Conservation (phyloP, 2,113 vertebrate species). For the Chunga burmeisteri region DNA sequence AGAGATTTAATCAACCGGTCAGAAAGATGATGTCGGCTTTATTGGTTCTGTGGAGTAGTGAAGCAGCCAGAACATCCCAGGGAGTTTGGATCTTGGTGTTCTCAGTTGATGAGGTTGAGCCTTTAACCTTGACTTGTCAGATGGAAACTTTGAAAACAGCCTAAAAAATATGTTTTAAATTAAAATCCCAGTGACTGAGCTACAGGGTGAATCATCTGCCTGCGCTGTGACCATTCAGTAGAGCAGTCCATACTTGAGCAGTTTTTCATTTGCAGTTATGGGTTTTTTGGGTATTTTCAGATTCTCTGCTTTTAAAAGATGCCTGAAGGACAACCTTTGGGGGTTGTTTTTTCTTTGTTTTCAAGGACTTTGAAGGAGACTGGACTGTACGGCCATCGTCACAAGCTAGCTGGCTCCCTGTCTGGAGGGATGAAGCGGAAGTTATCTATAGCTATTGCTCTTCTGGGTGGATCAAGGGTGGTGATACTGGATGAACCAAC, state of each 20-base stretch:
- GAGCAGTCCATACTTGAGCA: not conserved
- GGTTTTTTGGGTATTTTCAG: not conserved
- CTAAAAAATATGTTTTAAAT: not conserved
- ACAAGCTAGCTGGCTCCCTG: constrained; percentile 89
- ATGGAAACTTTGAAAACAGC: constrained; percentile 19
- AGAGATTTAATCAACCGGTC: constrained; percentile 35
- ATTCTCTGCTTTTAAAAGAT: not conserved
- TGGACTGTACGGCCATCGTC: constrained; percentile 87
- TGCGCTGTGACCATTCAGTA: not conserved
- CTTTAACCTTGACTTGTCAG: constrained; percentile 51
- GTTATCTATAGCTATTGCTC: constrained; percentile 95
- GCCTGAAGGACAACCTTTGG: not conserved
- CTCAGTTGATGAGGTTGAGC: not conserved
- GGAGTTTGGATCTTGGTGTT: constrained; percentile 24
- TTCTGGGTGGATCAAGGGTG: constrained; percentile 92
- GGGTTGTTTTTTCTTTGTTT: constrained; percentile 11
- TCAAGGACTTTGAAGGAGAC: constrained; percentile 90
- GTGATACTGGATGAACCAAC: constrained; percentile 97
- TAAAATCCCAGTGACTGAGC: not conserved
- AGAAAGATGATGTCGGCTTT: constrained; percentile 34
- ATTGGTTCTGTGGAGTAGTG: constrained; percentile 6
- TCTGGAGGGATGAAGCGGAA: constrained; percentile 98
- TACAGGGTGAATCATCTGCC: not conserved
- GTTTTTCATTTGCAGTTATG: constrained; percentile 22
- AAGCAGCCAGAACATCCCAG: constrained; percentile 15